Percentiles rank a stretch among this genome's conserved stretches.
phyloP scores from a whole-genome alignment of 2,888 invertebrate species.

The Strigamia transsilvanica region DNA sequence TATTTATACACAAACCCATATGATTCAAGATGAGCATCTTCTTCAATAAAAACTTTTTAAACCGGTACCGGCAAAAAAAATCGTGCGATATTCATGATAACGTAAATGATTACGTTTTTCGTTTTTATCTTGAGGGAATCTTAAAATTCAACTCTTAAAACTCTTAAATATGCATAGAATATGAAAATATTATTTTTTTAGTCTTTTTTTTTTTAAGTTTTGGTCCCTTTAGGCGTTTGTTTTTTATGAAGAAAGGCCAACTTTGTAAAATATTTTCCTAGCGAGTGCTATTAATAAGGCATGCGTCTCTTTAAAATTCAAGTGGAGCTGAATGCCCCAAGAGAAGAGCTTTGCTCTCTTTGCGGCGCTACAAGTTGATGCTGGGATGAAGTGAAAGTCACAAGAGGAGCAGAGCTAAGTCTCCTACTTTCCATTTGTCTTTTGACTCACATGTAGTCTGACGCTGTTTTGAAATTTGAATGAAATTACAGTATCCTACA shows the following conservation, averaged over 20 bases:
- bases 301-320: conserved; percentile 32
- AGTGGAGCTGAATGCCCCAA: conserved; percentile 35
- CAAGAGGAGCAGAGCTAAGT: background rate
- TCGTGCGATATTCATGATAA: background rate
- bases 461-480: background rate
- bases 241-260: conserved; percentile 16
- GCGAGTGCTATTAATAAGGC: conserved; percentile 39
- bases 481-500: conserved; percentile 2
- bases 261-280: conserved; percentile 32
- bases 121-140: background rate
- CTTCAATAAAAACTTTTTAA: background rate
- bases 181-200: background rate
- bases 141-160: conserved; percentile 21
- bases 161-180: conserved; percentile 4
- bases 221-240: conserved; percentile 26
- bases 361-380: conserved; percentile 34
- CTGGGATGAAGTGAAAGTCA: conserved; percentile 17
- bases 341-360: conserved; percentile 26
- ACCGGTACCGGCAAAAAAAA: background rate
- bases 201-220: conserved; percentile 2
- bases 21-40: background rate
- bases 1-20: conserved; percentile 18
- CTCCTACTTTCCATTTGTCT: conserved; percentile 27
- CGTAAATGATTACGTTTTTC: background rate
- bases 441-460: background rate